Evolutionary conservation across 2,888 invertebrate genomes (phyloP), one percentile per base, ranked within the genome.

Genomic region (Dicyrtomina minuta): DNA sequence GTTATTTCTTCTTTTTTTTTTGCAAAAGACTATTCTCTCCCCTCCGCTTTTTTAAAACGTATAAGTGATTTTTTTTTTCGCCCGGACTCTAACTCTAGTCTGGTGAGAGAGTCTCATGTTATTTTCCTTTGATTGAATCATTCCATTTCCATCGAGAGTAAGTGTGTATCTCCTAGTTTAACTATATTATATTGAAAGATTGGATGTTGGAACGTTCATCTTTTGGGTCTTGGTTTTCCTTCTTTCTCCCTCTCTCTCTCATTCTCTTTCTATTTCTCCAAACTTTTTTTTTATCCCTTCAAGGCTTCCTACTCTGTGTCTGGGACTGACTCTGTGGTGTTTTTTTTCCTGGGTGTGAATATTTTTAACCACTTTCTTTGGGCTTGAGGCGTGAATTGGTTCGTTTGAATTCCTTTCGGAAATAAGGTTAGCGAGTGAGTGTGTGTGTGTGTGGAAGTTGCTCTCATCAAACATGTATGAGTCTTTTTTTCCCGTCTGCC

Each of bases 301-400:
- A 46, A 17, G 15, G 15, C 33, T 33, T 33, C 8, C 33, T 33
- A 33, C 33, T 33, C 33, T 33, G 33, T 43, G 43, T 43, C 33
- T 33, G 8, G 33, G 33, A 33, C 33, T 33, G 4, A 5, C 33
- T 33, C 33, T 33, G 33, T 15, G 46, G 15, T 46, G 46, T 33
- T 33, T 33, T 17, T 46, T 46, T 46, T 17, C 15, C 20, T 46
- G 46, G 46, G 5, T 17, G 46, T 5, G 33, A 33, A 33, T 33
- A 33, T 33, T 33, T 33, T 33, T 5, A 33, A 8, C 33, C 3
- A 22, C 26, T 26, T 26, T 12, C 24, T 55, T 26, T 4, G 27
- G 15, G 55, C 55, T 55, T 27, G 26, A 55, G 24, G 55, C 55
- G 26, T 55, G 27, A 55, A 55, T 55, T 55, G 55, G 55, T 51